Evolutionary conservation across 2,797 vertebrate genomes (phyloP), one percentile per base, ranked within the genome.

Genomic region (Phrynocephalus vlangalii): DNA sequence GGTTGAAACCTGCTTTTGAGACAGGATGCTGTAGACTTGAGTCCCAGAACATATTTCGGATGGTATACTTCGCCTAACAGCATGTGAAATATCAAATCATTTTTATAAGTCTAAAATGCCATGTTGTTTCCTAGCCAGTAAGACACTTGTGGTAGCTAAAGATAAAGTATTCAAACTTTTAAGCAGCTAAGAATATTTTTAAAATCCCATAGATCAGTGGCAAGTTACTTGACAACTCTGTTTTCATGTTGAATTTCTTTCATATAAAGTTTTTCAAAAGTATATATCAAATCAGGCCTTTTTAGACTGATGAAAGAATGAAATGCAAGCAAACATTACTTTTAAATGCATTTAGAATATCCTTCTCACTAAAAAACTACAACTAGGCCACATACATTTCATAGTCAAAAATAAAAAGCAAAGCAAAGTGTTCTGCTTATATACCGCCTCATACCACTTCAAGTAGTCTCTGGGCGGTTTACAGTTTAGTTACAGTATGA

Each of bases 101-200:
- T 66, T 75, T 44, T 81, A 73, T 63, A 44, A 30, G 30, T 76
- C 66, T 63, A 80, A 76, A 26, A 52, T 60, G 66, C n/a, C 56
- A 13, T 81, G 48, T 24, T 77, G 48, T 44, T 50, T 63, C 24
- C 67, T 83, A 33, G 44, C 66, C 76, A 72, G 70, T 44, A 73
- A 83, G 70, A n/a, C 56, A 20, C 28, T 84, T 71, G 13, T 48
- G 56, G 76, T 48, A 6, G 22, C 38, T 73, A 66, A 15, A 79
- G n/a, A 8, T 15, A 79, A 88, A 88, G 84, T 28, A 79, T 33
- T 79, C 22, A 88, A 79, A 72, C 8, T 79, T 79, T 26, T 63
- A 68, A 85, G 20, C 48, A n/a, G 28, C 15, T 1, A 16, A 8
- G 6, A 76, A 52, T 15, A 80, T 76, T 63, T 63, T 73, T 20